Evolutionary conservation across 1,140 invertebrate genomes (phyloP), one percentile per base, ranked within the genome.

Genomic region (Teleopsis dalmanni): DNA sequence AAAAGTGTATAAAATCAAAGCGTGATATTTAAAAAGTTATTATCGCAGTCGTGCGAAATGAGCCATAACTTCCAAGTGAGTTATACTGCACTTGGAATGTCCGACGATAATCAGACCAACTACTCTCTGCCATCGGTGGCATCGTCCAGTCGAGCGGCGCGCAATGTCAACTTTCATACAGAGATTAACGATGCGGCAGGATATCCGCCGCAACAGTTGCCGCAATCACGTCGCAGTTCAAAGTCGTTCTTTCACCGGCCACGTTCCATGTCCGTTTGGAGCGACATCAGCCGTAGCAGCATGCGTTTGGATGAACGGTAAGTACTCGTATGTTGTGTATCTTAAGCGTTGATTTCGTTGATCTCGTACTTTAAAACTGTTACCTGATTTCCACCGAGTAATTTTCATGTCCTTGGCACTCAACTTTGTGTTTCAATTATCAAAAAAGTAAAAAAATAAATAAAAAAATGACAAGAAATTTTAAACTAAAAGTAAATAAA

Each of bases 191-290:
- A 66, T 54, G 23, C 34, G 77, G 77, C 42, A 72, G 82, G 36
- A 68, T 81, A 51, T 72, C 79, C 13, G 78, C 81, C 41, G 76
- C 75, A 52, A 64, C 52, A 66, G 73, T 70, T 53, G 56, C 51
- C 65, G 64, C 73, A 71, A 57, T 70, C 68, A 69, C 54, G 68
- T n/a, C 58, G 68, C 23, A 65, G 65, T 34, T 71, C 68, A 36
- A 69, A 67, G 53, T 64, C 62, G 14, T 56, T 71, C 43, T 70
- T 71, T 52, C 67, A 81, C 60, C 59, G 84, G 48, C 75, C 81
- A 61, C 59, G 83, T n/a, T 87, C 84, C 50, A 85, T 88, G 85
- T 88, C 85, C 59, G 85, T 84, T 4, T 88, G 85, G 85, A 87
- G 84, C 62, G 85, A 88, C 60, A 80, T 88, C 60, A 87, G 84